Percentiles rank a stretch among this genome's conserved stretches.
Conservation (phyloP, 2,797 vertebrate genomes). For the Mallotus villosus region DNA sequence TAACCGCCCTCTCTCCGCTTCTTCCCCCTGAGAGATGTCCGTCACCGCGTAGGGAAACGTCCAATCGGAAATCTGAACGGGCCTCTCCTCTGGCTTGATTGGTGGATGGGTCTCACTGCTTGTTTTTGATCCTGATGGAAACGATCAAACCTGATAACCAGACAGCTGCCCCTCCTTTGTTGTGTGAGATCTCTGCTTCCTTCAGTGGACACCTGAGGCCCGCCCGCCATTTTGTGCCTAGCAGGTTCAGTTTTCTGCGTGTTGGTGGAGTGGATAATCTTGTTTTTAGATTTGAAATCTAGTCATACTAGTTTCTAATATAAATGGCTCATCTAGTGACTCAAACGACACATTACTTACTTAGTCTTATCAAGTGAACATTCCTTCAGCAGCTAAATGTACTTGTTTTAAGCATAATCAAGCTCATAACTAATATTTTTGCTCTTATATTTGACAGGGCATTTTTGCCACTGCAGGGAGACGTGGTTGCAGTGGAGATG, state of each 20-base stretch:
- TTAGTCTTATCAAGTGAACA: too few species aligned
- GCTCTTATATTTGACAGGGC: too few species aligned
- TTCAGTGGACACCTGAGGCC: neutral
- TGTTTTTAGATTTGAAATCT: too few species aligned
- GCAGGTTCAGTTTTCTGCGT: neutral
- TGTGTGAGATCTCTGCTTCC: neutral
- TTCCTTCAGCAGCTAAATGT: too few species aligned
- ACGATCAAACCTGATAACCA: neutral
- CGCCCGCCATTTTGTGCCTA: neutral
- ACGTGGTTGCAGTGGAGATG: too few species aligned
- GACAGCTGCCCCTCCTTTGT: neutral
- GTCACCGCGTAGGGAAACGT: conserved; percentile 3
- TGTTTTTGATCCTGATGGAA: neutral
- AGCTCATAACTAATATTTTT: too few species aligned
- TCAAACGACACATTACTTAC: too few species aligned
- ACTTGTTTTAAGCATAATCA: too few species aligned
- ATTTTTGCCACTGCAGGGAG: too few species aligned
- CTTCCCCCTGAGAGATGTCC: conserved; percentile 12
- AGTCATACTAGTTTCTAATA: too few species aligned
- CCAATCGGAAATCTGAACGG: neutral
- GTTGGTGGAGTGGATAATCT: neutral
- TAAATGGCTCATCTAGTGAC: too few species aligned
- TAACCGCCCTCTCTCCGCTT: conserved; percentile 11
- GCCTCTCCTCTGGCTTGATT: neutral
- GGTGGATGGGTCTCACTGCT: neutral